Percentiles rank a stretch among this genome's conserved stretches.
Evolutionary conservation across 2,113 vertebrate genomes (phyloP).

Genomic region (Hoplias malabaricus): DNA sequence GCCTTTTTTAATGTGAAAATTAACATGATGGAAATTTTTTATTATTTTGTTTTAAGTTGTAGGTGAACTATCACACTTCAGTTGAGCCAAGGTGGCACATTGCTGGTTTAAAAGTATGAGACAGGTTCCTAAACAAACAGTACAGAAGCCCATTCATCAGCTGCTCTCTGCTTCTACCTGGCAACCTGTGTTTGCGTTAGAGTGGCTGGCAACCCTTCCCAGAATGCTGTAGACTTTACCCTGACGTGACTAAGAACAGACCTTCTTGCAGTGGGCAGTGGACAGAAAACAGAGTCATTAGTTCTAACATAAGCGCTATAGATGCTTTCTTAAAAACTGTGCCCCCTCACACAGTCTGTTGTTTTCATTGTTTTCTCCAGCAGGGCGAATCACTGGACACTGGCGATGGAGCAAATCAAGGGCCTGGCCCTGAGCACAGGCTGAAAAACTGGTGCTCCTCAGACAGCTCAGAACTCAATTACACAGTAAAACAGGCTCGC

Average conservation of each 20-base stretch:
- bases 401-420: not conserved
- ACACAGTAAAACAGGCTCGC: not conserved
- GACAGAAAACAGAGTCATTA: not conserved
- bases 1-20: too few species aligned
- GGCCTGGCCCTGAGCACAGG: not conserved
- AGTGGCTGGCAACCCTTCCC: slow-evolving; percentile 15
- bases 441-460: not conserved
- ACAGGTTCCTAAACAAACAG: slow-evolving; percentile 62
- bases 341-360: not conserved
- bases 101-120: slow-evolving; percentile 2
- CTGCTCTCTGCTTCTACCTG: slow-evolving; percentile 66
- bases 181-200: slow-evolving; percentile 73
- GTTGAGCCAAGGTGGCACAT: not conserved
- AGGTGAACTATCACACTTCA: not conserved
- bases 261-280: not conserved
- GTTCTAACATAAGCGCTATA: not conserved
- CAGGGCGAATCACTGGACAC: not conserved
- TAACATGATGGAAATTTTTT: too few species aligned
- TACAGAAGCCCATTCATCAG: slow-evolving; percentile 29
- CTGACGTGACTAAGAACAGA: slow-evolving; percentile 17
- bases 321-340: not conserved
- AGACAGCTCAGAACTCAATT: not conserved
- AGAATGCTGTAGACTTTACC: slow-evolving; percentile 26
- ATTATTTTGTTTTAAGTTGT: too few species aligned
- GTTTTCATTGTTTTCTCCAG: not conserved